These are phyloP conservation scores for Petroica traversi DNA, from an alignment of 2,113 vertebrate genomes.

Conservation along the genomic window DNA sequence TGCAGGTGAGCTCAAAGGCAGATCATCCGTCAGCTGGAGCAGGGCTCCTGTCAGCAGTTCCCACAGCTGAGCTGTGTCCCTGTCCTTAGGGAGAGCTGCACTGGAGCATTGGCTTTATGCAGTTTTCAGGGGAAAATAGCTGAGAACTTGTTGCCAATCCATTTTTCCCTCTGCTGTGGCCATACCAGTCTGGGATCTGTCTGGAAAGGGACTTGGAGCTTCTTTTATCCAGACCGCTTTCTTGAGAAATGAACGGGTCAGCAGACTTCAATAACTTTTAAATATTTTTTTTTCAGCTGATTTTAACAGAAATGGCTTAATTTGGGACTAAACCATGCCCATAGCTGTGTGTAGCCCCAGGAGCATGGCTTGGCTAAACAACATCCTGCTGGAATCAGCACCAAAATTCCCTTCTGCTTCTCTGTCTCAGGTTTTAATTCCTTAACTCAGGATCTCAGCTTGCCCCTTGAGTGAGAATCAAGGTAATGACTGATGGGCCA, in stretches of 20 bases:
- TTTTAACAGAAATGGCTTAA: not conserved
- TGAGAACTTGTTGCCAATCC: not conserved
- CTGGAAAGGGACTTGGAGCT: not conserved
- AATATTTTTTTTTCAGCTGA: not conserved
- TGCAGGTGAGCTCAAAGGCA: not conserved
- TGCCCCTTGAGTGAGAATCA: not conserved
- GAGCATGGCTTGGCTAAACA: not conserved
- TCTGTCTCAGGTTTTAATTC: not conserved
- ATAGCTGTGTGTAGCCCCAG: accelerated
- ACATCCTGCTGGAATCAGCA: not conserved
- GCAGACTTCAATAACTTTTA: not conserved
- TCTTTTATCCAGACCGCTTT: not conserved
- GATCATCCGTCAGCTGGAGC: not conserved
- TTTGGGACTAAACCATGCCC: not conserved
- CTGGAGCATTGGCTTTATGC: not conserved
- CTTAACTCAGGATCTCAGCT: not conserved
- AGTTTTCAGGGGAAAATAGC: not conserved
- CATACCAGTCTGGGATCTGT: not conserved
- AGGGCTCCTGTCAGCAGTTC: not conserved
- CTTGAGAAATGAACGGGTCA: not conserved
- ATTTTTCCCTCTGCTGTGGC: not conserved
- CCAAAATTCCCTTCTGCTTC: not conserved
- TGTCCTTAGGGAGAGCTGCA: not conserved
- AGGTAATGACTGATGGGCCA: not conserved
- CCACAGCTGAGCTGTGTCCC: not conserved